Conservation (phyloP, 2,888 invertebrate species). For the Ophion ellenae region DNA sequence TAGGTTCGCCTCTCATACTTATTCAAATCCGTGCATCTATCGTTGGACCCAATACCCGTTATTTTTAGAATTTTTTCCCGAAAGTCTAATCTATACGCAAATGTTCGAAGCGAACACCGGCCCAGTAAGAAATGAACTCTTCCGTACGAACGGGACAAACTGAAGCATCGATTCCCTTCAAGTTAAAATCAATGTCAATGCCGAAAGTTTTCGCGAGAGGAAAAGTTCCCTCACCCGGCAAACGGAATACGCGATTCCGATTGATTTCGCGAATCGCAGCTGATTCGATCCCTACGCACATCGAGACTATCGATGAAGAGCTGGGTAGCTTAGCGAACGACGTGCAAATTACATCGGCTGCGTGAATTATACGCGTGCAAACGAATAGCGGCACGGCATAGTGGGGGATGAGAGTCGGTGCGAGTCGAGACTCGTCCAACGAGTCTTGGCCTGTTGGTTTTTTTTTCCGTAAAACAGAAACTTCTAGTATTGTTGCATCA, state of each 20-base stretch:
- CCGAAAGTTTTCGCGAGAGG: no score
- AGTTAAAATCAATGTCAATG: background rate
- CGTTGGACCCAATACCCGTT: background rate
- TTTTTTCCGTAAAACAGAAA: conserved; percentile 31
- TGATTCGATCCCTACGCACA: no score
- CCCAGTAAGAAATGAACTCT: background rate
- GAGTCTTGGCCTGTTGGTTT: conserved; percentile 21
- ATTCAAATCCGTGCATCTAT: background rate
- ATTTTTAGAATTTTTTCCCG: background rate
- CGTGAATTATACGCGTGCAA: background rate
- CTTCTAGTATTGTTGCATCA: conserved; percentile 49
- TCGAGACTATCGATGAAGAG: no score
- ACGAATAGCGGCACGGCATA: background rate
- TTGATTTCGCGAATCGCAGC: background rate
- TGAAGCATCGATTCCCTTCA: background rate
- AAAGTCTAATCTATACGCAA: background rate
- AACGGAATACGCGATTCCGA: background rate
- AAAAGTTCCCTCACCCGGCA: background rate
- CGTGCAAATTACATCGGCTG: conserved; percentile 1
- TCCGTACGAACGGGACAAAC: no score
- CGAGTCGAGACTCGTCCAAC: conserved; percentile 30
- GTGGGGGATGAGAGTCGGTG: background rate
- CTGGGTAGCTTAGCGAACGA: background rate
- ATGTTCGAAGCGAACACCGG: background rate
- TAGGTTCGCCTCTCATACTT: conserved; percentile 82